A percentile compares a stretch with the other conserved stretches of the same genome.
phyloP scores from a whole-genome alignment of 2,113 vertebrate genomes.

The Muscicapa adusta region DNA sequence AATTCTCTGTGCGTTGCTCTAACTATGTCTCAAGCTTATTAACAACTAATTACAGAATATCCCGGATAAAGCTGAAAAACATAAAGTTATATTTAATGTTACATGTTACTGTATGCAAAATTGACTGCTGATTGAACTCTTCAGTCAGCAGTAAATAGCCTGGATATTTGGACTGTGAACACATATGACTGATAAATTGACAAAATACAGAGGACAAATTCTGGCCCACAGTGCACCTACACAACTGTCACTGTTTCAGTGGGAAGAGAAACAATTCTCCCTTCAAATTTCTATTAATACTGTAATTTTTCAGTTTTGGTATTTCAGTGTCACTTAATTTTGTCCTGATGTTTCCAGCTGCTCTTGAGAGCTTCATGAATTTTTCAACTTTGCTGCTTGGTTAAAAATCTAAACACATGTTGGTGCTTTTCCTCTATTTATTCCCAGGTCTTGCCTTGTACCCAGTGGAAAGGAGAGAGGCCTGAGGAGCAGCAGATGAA shows the following conservation, averaged over 20 bases:
- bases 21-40: neutral
- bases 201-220: neutral
- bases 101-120: neutral
- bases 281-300: neutral
- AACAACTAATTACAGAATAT: neutral
- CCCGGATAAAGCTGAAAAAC: neutral
- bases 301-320: neutral
- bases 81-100: neutral
- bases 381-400: neutral
- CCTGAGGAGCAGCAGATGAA: slow-evolving; percentile 49
- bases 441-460: neutral
- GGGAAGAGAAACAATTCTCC: neutral
- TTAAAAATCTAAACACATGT: neutral
- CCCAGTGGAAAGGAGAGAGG: neutral
- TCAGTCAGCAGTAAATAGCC: neutral
- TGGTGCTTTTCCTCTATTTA: neutral
- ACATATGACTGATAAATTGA: neutral
- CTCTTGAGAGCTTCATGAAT: neutral
- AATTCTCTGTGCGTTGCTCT: neutral
- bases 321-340: slow-evolving; percentile 1
- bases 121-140: neutral
- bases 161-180: neutral
- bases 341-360: neutral
- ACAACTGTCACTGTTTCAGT: neutral
- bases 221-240: neutral